Evolutionary conservation across 2,113 vertebrate species (phyloP).

Genomic region (Zosterops pallidus): DNA sequence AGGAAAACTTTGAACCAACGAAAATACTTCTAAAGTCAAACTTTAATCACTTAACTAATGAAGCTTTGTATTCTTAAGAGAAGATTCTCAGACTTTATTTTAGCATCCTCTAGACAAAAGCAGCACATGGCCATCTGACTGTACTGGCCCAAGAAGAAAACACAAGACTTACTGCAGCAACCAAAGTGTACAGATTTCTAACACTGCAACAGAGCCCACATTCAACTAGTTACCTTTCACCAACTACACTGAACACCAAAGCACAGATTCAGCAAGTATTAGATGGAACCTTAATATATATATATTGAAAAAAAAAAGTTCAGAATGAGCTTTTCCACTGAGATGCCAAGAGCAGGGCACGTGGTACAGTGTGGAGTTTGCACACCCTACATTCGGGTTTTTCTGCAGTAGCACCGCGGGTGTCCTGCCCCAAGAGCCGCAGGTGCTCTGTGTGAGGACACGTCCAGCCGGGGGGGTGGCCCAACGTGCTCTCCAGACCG

Average conservation of each 20-base stretch:
- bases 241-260: neutral
- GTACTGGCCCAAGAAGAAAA: neutral
- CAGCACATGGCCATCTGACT: neutral
- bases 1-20: accelerated
- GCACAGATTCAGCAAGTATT: accelerated
- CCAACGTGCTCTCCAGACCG: accelerated
- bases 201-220: neutral
- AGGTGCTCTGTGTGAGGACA: accelerated
- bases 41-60: neutral
- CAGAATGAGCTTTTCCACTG: neutral
- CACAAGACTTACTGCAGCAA: neutral
- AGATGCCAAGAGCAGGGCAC: neutral
- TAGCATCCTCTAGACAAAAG: neutral
- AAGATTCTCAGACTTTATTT: neutral
- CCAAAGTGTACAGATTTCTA: accelerated
- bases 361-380: neutral
- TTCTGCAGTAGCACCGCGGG: neutral
- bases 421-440: accelerated
- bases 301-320: neutral
- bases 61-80: neutral
- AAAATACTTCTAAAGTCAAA: neutral
- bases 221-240: neutral
- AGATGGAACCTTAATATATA: neutral
- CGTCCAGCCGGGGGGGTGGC: accelerated
- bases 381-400: accelerated